phyloP scores from a whole-genome alignment of 23 tunicate species.

The Oikopleura albicans region DNA sequence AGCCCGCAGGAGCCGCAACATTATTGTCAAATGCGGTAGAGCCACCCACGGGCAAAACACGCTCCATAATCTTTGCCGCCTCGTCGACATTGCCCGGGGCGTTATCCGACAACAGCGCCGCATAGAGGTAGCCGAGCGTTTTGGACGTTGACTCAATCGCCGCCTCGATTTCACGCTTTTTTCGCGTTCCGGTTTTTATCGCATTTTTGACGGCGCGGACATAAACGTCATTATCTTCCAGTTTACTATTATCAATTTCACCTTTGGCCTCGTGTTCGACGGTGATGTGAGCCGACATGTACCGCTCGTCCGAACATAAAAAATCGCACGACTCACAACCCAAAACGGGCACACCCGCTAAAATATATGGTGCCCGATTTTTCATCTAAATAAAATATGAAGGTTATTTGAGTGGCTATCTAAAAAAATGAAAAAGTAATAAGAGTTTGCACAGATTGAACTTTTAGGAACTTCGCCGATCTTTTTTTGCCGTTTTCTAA shows the following conservation, averaged over 20 bases:
- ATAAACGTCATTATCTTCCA: not conserved
- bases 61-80: not conserved
- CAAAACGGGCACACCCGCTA: conserved; percentile 1
- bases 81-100: not conserved
- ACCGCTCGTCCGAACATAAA: not conserved
- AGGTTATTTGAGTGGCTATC: not conserved
- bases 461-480: no score
- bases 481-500: no score
- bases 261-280: not conserved
- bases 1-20: not conserved
- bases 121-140: not conserved
- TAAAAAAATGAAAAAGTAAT: no score
- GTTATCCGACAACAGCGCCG: not conserved
- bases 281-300: not conserved
- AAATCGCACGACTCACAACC: not conserved
- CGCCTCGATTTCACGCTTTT: conserved; percentile 2
- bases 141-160: not conserved
- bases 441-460: no score
- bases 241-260: not conserved
- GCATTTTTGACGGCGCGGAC: not conserved
- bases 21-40: not conserved
- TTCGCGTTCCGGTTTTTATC: not conserved
- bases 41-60: not conserved
- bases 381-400: not conserved
- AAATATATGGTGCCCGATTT: conserved; percentile 11